Conservation (phyloP, 2,113 vertebrate genomes). For the Rhea americana region DNA sequence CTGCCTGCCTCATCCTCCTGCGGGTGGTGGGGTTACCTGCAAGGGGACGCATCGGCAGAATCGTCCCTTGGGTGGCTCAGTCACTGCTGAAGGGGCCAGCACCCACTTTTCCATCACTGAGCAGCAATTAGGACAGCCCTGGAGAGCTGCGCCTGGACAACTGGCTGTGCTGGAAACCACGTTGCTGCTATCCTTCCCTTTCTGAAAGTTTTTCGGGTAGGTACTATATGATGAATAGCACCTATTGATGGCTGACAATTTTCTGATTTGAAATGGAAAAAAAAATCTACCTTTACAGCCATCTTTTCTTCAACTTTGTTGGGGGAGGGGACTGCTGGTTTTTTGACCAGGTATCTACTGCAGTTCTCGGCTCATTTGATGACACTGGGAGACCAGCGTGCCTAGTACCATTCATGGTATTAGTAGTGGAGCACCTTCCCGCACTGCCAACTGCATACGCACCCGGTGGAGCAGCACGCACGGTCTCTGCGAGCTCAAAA, state of each 20-base stretch:
- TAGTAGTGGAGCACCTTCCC: background rate
- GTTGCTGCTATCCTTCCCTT: rapidly evolving
- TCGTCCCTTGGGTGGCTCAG: background rate
- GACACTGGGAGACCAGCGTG: background rate
- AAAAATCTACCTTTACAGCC: background rate
- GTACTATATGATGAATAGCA: background rate
- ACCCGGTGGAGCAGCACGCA: background rate
- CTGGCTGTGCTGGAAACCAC: background rate
- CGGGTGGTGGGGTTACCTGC: background rate
- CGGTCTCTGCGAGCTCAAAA: background rate
- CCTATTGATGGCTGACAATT: background rate
- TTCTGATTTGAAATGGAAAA: background rate
- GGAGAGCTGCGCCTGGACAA: background rate
- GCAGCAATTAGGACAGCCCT: background rate
- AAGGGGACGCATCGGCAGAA: rapidly evolving
- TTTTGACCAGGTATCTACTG: background rate
- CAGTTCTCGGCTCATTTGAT: background rate
- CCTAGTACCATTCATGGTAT: rapidly evolving
- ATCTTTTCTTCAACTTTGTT: background rate
- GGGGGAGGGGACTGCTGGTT: background rate
- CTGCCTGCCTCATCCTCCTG: background rate
- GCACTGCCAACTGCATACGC: background rate
- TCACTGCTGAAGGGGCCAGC: background rate
- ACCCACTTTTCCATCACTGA: background rate
- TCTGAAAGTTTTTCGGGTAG: background rate